These are phyloP conservation scores for Leptopilina myrica DNA, from an alignment of 2,888 invertebrate species.

Conservation along the genomic window DNA sequence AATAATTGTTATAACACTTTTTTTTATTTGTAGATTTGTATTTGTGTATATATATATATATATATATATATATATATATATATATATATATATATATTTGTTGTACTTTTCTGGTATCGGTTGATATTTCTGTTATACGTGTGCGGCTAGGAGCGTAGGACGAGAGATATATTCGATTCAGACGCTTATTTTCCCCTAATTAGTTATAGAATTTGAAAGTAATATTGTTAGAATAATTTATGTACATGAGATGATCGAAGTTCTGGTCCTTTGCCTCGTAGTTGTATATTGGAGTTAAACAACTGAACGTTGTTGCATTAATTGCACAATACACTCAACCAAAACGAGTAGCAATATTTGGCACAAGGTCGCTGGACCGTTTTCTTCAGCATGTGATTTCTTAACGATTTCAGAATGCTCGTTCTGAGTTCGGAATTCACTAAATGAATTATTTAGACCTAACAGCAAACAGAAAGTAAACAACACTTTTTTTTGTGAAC, in stretches of 20 bases:
- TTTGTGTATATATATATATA: no score
- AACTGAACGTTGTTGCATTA: not conserved
- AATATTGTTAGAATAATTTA: not conserved
- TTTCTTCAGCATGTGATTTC: constrained; percentile 54
- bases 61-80: no score
- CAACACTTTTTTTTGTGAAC: not conserved
- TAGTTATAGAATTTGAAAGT: no score
- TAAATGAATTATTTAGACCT: constrained; percentile 1
- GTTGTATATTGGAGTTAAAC: not conserved
- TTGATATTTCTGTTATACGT: no score
- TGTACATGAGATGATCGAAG: not conserved
- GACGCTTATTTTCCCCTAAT: no score
- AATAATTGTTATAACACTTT: no score
- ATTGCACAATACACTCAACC: constrained; percentile 25
- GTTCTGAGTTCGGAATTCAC: constrained; percentile 15
- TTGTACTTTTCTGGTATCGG: no score
- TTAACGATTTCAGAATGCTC: constrained; percentile 52
- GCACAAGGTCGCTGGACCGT: constrained; percentile 70
- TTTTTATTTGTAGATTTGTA: no score
- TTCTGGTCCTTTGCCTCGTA: not conserved
- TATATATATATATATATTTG: no score
- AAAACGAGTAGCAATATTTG: constrained; percentile 62
- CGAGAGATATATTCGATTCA: no score
- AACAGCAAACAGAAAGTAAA: constrained; percentile 1
- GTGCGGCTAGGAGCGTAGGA: no score